Base-by-base conservation (phyloP, 2,113 vertebrate genomes). In the Megaceryle torquata region DNA sequence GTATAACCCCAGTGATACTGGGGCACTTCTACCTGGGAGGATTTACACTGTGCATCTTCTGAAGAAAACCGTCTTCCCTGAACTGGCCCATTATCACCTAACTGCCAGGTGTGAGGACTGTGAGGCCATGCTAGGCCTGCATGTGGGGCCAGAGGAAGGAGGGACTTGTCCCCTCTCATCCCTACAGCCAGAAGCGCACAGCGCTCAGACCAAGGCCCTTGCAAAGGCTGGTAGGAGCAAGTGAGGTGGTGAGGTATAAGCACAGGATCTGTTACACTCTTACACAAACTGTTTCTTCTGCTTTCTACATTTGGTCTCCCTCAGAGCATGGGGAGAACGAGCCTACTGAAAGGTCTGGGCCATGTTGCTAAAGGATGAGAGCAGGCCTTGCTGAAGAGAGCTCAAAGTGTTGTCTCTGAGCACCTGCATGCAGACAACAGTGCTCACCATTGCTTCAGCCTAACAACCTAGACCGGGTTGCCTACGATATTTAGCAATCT, bases 221-320 rank as follows among this genome's bases (percentile, higher is more conserved):
- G 13, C 0, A 0, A 43, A 41, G 28, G 33, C 56, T 1, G 2
- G 33, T 2, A 17, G 43, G 37, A 85, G 44, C 2, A 1, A 44
- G 22, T n/a, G 24, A 74, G 69, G n/a, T 26, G 31, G 20, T 33
- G 51, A 53, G 22, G 16, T 16, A 12, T 22, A n/a, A 28, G 33
- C 10, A 6, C 3, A 16, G 18, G 41, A 37, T 48, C 43, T 56
- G 11, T n/a, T 81, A 48, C 2, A 0, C 29, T 28, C 35, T 15
- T 17, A 28, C 29, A 4, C 10, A 25, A 37, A 8, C 44, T 18
- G 5, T 46, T 69, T 48, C 18, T 53, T 54, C 39, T 29, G 19
- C 64, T 70, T 59, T 70, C 57, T 53, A 10, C 10, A 0, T 39
- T 54, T 56, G 46, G 50, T 67, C 44, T 48, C 19, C 6, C 10